A percentile compares a stretch with the other conserved stretches of the same genome.
phyloP scores from a whole-genome alignment of 2,113 vertebrate genomes.

The Daboia siamensis region DNA sequence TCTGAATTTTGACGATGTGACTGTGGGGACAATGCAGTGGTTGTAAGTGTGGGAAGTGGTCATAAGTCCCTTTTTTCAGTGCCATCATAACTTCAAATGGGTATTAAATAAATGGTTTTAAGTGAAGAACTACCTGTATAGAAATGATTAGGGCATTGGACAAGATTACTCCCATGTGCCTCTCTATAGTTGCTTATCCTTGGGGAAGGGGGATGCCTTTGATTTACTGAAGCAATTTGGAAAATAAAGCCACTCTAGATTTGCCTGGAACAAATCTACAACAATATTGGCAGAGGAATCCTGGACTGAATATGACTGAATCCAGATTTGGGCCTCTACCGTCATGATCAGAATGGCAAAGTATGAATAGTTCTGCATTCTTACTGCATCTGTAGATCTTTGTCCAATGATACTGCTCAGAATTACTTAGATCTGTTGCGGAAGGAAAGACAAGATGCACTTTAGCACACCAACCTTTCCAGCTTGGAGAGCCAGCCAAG shows the following conservation, averaged over 20 bases:
- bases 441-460: not conserved
- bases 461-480: not conserved
- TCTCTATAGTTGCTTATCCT: not conserved
- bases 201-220: not conserved
- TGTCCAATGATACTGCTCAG: not conserved
- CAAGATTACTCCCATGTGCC: not conserved
- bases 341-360: not conserved
- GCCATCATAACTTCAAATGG: not conserved
- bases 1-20: not conserved
- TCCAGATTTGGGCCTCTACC: not conserved
- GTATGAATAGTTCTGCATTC: not conserved
- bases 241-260: not conserved
- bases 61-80: not conserved
- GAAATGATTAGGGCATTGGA: not conserved
- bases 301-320: not conserved
- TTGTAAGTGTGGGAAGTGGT: not conserved
- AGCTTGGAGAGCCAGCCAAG: not conserved
- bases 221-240: not conserved
- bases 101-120: not conserved
- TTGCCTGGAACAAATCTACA: not conserved
- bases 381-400: not conserved
- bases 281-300: not conserved
- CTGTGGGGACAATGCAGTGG: not conserved
- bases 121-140: not conserved
- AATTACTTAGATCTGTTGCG: not conserved